phyloP scores from a whole-genome alignment of 2,113 vertebrate genomes.

The Anolis sagrei region DNA sequence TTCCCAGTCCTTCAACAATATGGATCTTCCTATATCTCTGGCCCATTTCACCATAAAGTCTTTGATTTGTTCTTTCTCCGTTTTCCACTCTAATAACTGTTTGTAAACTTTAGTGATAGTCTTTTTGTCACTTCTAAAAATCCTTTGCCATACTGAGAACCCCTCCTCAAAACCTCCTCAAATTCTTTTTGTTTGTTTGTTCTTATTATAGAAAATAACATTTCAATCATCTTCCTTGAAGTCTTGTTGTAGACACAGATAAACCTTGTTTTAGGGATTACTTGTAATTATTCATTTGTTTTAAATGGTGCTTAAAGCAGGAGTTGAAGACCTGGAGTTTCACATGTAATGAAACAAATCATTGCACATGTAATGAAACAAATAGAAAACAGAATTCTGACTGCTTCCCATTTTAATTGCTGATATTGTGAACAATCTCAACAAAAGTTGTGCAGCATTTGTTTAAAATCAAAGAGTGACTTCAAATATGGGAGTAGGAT shows the following conservation, averaged over 20 bases:
- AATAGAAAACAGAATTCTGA: neutral
- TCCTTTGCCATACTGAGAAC: no score
- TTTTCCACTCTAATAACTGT: no score
- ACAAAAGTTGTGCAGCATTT: neutral
- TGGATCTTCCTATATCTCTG: no score
- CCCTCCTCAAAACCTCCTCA: no score
- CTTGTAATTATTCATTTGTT: no score
- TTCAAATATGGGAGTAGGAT: neutral
- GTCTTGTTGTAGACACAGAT: neutral
- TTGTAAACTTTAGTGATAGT: no score
- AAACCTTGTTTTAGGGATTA: neutral
- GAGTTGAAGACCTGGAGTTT: neutral
- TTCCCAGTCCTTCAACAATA: no score
- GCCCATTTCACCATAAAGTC: no score
- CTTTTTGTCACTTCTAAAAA: no score
- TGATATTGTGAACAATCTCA: neutral
- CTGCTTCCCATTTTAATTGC: neutral
- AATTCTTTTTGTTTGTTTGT: no score
- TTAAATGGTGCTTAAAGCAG: neutral
- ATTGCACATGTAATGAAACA: neutral
- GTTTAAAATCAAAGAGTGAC: neutral
- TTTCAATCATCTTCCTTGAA: neutral
- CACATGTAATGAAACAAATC: neutral
- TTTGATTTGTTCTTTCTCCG: no score
- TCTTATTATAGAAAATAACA: neutral